Base-by-base conservation (phyloP, 2,888 invertebrate genomes). In the Cephus pulcher region DNA sequence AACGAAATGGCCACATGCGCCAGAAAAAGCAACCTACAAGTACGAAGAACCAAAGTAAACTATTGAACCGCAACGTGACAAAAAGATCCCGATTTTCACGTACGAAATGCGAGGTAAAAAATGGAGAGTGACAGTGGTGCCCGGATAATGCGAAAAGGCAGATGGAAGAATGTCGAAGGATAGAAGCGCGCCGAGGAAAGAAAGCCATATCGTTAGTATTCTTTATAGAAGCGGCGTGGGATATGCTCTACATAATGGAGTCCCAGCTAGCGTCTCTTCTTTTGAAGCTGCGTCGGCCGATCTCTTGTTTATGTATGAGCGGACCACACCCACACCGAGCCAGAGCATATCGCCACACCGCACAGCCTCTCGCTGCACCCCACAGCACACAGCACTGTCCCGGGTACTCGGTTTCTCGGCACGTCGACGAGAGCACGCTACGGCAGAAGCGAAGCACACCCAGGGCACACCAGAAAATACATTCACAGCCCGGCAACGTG, bases 231-330 rank as follows among this genome's bases (percentile, higher is more conserved):
- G 85, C 89, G 84, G 86, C 89, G 89, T 89, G 89, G 90, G 89
- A 90, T 91, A 90, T 89, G 90, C 90, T 91, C 91, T 91, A 91
- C 91, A 91, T 91, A 91, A 91, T 91, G 91, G 91, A 91, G 89
- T 88, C 89, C 85, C 88, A 86, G 89, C 89, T 86, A 86, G 86
- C 86, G 89, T 88, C 88, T 89, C 90, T 90, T 90, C 90, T 91
- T 91, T 91, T 91, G 90, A 90, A 88, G 90, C 89, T 81, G 84
- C 88, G 87, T 86, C 89, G 89, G 86, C 86, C 89, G 90, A 90
- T 90, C 91, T 90, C 90, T 91, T 91, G 91, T 91, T 91, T 91
- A 91, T 91, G 91, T 91, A 91, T 91, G 91, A 91, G 90, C 87
- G 88, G 89, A 89, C 91, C 88, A 85, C 87, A 88, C 89, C 86